These are phyloP conservation scores for Heteromormyrus szaboi DNA, from an alignment of 2,797 vertebrate species.

Conservation along the genomic window DNA sequence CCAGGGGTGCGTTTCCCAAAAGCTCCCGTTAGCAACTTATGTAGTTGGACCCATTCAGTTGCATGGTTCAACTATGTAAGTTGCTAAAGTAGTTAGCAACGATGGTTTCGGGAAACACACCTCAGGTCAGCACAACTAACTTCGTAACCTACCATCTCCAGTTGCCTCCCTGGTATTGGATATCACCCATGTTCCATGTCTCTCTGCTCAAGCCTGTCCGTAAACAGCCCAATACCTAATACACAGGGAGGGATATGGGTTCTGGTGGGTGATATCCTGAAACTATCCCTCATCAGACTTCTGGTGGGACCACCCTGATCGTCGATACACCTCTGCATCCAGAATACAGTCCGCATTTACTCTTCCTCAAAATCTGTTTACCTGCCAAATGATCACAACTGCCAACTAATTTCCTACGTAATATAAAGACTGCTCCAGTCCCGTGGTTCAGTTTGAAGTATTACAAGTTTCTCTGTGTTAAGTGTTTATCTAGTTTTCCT, in stretches of 20 bases:
- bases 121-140: background rate
- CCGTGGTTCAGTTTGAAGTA: background rate
- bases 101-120: too few relatives aligned
- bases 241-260: background rate
- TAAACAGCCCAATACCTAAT: background rate
- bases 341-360: background rate
- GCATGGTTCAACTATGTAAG: too few relatives aligned
- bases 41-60: too few relatives aligned
- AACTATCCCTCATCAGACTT: background rate
- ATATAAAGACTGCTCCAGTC: background rate
- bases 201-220: background rate
- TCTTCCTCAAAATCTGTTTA: background rate
- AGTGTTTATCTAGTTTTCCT: background rate
- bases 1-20: background rate
- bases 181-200: background rate
- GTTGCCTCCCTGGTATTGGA: background rate
- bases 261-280: background rate
- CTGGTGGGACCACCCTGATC: background rate
- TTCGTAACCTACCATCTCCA: background rate
- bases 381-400: background rate
- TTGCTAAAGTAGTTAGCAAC: too few relatives aligned
- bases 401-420: background rate
- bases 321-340: background rate
- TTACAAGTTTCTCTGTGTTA: background rate
- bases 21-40: too few relatives aligned